These are phyloP conservation scores for Melanargia galathea DNA, from an alignment of 2,888 invertebrate genomes.

Conservation along the genomic window DNA sequence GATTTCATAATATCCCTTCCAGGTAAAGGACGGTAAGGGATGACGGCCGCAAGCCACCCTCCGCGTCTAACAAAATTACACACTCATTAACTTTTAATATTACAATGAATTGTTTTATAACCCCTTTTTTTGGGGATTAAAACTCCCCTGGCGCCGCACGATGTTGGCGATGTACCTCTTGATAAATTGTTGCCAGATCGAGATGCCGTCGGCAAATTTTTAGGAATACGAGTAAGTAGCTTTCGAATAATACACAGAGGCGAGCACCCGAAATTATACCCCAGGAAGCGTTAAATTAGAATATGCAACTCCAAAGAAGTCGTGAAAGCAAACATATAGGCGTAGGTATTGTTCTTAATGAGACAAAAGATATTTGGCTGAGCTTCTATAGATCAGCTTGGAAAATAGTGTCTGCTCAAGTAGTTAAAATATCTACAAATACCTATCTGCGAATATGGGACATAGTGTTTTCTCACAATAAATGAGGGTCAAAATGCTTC, in stretches of 20 bases:
- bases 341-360: no score
- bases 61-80: conserved; percentile 72
- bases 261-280: no score
- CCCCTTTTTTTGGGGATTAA: conserved; percentile 37
- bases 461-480: no score
- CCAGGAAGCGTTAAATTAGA: no score
- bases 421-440: no score
- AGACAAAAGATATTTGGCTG: no score
- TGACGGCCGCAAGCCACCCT: conserved; percentile 64
- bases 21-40: conserved; percentile 63
- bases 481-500: no score
- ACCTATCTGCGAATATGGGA: no score
- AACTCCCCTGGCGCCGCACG: conserved; percentile 48
- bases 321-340: no score
- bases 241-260: not conserved
- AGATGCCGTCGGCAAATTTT: not conserved
- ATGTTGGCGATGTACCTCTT: conserved; percentile 41
- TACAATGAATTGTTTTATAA: conserved; percentile 39
- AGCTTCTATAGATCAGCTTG: no score
- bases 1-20: conserved; percentile 56
- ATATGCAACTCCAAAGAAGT: no score
- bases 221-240: not conserved
- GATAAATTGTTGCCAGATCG: not conserved
- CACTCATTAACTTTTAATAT: conserved; percentile 72
- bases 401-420: no score